phyloP scores from a whole-genome alignment of 2,113 vertebrate species.

The Nothocercus nigrocapillus region DNA sequence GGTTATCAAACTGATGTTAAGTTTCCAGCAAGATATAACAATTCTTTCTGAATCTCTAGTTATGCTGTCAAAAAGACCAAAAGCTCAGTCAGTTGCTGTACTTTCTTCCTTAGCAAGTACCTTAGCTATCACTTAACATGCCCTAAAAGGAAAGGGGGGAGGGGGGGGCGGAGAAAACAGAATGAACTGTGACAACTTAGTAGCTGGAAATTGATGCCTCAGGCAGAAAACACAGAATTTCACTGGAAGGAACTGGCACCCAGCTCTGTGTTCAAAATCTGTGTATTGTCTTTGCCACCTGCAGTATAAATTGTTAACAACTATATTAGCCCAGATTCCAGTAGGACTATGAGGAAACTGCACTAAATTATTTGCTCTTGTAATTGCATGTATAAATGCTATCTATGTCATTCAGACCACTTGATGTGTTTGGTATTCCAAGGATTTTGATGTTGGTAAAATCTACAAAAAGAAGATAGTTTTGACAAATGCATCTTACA shows the following conservation, averaged over 20 bases:
- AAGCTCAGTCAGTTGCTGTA: background rate
- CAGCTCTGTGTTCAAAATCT: background rate
- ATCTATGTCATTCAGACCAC: background rate
- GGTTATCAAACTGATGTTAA: background rate
- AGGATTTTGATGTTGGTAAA: constrained; percentile 93
- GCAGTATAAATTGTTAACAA: background rate
- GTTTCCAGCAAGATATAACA: background rate
- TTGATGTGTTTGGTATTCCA: background rate
- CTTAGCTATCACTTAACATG: background rate
- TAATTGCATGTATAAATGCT: background rate
- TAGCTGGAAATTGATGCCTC: background rate
- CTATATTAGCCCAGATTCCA: background rate
- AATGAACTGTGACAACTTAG: background rate
- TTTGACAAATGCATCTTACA: constrained; percentile 86
- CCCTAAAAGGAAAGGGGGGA: background rate
- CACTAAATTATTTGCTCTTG: background rate
- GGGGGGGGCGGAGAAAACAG: too few species aligned
- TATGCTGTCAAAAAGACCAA: background rate
- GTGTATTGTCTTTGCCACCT: background rate
- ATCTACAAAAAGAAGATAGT: constrained; percentile 87
- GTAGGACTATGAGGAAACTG: background rate
- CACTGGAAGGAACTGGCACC: background rate
- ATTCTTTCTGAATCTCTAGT: background rate
- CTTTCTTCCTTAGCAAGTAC: background rate
- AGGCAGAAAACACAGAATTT: background rate